Percentiles rank a stretch among this genome's conserved stretches.
Evolutionary conservation across 2,113 vertebrate species (phyloP).

Genomic region (Petaurus breviceps): DNA sequence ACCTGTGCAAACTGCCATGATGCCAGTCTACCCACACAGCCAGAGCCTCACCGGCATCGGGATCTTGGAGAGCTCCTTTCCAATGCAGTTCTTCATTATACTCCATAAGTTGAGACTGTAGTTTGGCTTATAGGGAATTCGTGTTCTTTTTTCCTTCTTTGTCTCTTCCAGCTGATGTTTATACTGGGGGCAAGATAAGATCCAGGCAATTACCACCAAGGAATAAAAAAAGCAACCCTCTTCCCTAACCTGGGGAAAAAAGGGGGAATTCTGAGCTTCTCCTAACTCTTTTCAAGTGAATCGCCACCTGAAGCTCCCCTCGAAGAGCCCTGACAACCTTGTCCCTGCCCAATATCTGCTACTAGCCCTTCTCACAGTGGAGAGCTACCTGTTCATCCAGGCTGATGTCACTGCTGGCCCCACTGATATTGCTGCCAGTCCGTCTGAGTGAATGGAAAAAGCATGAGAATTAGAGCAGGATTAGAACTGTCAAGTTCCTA

Average conservation of each 20-base stretch:
- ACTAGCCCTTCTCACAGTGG: background rate
- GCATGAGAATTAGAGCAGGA: background rate
- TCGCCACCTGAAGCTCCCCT: background rate
- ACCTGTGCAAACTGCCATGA: background rate
- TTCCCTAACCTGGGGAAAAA: background rate
- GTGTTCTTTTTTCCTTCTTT: conserved; percentile 89
- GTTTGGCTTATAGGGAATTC: conserved; percentile 95
- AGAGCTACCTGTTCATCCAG: conserved; percentile 91
- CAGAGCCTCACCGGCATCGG: conserved; percentile 92
- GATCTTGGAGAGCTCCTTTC: conserved; percentile 97
- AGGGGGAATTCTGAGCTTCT: background rate
- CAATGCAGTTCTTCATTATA: conserved; percentile 98
- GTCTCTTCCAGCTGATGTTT: conserved; percentile 91
- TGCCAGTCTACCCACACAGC: rapidly evolving
- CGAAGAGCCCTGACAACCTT: background rate
- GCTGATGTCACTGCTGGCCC: conserved; percentile 93
- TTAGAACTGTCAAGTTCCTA: background rate
- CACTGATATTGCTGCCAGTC: conserved; percentile 96
- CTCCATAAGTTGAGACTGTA: conserved; percentile 98
- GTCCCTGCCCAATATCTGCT: background rate
- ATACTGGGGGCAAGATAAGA: conserved; percentile 70
- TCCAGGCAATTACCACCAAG: conserved; percentile 27
- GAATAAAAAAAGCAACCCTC: conserved; percentile 32
- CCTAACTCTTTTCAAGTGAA: background rate
- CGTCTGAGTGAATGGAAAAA: conserved; percentile 83